These are phyloP conservation scores for Metopia argyrocephala DNA, from an alignment of 2,888 invertebrate genomes.

Conservation along the genomic window DNA sequence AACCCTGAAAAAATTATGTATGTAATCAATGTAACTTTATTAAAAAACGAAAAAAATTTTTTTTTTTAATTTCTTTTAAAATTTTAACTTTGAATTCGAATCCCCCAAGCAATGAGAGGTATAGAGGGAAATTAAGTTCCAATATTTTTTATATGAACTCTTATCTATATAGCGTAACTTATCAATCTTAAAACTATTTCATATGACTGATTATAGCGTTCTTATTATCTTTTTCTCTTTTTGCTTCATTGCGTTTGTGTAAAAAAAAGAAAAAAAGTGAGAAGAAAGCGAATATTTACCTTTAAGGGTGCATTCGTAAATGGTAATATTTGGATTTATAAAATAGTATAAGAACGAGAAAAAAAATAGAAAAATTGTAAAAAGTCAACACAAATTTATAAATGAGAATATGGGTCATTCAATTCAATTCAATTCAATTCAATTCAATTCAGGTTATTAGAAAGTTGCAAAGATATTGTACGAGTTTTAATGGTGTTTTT, in stretches of 20 bases:
- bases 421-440: neutral
- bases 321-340: constrained; percentile 62
- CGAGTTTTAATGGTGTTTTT: neutral
- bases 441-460: no score
- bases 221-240: constrained; percentile 12
- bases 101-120: no score
- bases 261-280: constrained; percentile 42
- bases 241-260: constrained; percentile 25
- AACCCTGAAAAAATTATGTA: no score
- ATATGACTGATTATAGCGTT: constrained; percentile 31
- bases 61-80: no score
- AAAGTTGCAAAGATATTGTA: neutral
- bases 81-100: no score
- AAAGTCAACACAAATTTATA: constrained; percentile 43
- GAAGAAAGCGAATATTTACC: constrained; percentile 62
- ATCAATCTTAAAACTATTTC: no score
- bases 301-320: constrained; percentile 58
- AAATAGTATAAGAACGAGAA: constrained; percentile 51
- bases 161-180: no score
- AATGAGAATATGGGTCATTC: constrained; percentile 13
- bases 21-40: no score
- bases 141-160: no score
- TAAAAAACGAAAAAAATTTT: no score
- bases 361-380: constrained; percentile 23
- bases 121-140: no score